Percentiles rank a stretch among this genome's conserved stretches.
phyloP scores from a whole-genome alignment of 2,797 vertebrate genomes.

The Neoniphon sammara region DNA sequence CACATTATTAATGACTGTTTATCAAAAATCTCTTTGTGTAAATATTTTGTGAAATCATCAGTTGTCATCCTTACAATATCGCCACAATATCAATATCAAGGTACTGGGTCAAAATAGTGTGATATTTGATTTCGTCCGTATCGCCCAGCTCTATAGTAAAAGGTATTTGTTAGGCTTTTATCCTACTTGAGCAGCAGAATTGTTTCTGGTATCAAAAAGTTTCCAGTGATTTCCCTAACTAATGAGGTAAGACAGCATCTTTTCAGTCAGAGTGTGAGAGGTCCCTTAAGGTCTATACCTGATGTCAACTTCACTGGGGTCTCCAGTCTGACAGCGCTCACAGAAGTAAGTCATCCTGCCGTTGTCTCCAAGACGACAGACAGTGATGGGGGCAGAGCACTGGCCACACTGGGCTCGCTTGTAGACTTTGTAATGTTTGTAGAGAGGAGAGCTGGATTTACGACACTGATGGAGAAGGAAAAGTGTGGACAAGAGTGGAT shows the following conservation, averaged over 20 bases:
- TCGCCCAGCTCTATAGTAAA: background rate
- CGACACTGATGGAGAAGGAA: conserved; percentile 83
- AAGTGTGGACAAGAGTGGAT: conserved; percentile 27
- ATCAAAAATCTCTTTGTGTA: too few relatives aligned
- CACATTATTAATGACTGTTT: too few relatives aligned
- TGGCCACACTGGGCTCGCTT: conserved; percentile 84
- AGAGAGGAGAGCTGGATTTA: conserved; percentile 84
- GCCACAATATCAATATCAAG: too few relatives aligned
- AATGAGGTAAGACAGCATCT: conserved; percentile 21
- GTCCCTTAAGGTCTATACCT: conserved; percentile 79
- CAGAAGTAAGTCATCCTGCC: conserved; percentile 96
- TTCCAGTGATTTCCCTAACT: background rate
- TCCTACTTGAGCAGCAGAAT: background rate
- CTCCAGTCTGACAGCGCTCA: conserved; percentile 86
- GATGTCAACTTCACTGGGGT: conserved; percentile 80
- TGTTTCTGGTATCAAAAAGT: background rate
- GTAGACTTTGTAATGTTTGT: conserved; percentile 92
- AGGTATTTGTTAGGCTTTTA: background rate
- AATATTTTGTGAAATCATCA: too few relatives aligned
- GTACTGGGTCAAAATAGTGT: too few relatives aligned
- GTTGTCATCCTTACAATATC: too few relatives aligned
- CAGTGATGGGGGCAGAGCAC: conserved; percentile 85
- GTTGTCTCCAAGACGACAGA: conserved; percentile 90
- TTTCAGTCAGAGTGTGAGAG: conserved; percentile 32
- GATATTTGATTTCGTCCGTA: too few relatives aligned